Percentiles rank a stretch among this genome's conserved stretches.
Evolutionary conservation across 2,888 invertebrate species (phyloP).

Genomic region (Sphinx pinastri): DNA sequence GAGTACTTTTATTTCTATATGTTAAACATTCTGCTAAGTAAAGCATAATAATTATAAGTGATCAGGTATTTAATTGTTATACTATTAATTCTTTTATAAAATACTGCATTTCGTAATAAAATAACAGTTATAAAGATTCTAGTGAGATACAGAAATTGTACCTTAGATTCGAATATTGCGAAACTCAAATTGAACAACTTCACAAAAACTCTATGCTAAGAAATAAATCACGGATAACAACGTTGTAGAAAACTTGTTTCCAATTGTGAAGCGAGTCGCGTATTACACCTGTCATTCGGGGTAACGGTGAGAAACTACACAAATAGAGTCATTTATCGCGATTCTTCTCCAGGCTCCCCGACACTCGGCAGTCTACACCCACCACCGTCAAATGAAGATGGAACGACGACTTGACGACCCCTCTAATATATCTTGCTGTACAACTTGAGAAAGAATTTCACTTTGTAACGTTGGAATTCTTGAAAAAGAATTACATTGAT

Average conservation of each 20-base stretch:
- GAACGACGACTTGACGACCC: slow-evolving; percentile 47
- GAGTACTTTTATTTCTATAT: too few relatives aligned
- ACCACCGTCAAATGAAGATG: slow-evolving; percentile 51
- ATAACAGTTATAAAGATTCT: too few relatives aligned
- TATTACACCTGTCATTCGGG: slow-evolving; percentile 28
- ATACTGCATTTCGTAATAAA: too few relatives aligned
- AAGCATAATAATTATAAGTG: too few relatives aligned
- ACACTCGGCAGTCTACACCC: slow-evolving; percentile 43
- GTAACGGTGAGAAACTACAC: slow-evolving; percentile 52
- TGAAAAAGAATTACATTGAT: neutral
- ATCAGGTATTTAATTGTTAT: too few relatives aligned
- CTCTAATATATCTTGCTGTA: slow-evolving; percentile 46
- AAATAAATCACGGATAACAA: neutral
- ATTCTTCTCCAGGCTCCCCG: slow-evolving; percentile 40
- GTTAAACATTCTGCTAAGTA: too few relatives aligned
- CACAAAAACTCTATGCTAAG: neutral
- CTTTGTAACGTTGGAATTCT: slow-evolving; percentile 8
- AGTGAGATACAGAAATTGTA: too few relatives aligned
- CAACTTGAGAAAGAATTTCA: slow-evolving; percentile 16
- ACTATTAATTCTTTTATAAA: too few relatives aligned
- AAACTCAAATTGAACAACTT: too few relatives aligned
- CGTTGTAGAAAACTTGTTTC: neutral
- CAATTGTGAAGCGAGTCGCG: slow-evolving; percentile 3
- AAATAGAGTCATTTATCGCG: slow-evolving; percentile 56
- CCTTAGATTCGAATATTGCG: too few relatives aligned